These are phyloP conservation scores for Keiferia lycopersicella DNA, from an alignment of 2,888 invertebrate species.

Conservation along the genomic window DNA sequence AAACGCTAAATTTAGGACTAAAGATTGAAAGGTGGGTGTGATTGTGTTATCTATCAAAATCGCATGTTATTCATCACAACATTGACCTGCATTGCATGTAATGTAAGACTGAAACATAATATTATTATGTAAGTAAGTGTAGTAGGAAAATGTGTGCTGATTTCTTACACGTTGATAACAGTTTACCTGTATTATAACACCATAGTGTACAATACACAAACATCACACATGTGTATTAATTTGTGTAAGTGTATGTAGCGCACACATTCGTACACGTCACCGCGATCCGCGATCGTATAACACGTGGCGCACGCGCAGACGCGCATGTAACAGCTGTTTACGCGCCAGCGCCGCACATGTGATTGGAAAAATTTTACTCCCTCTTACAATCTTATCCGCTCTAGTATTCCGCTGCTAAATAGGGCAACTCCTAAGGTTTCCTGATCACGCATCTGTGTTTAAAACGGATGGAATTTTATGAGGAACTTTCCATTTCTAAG, in stretches of 20 bases:
- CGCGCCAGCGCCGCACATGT: constrained; percentile 45
- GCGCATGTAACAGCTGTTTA: constrained; percentile 53
- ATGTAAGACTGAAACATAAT: too few relatives aligned
- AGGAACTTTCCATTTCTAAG: not conserved
- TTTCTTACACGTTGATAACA: not conserved
- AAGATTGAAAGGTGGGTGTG: too few relatives aligned
- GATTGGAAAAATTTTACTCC: constrained; percentile 42
- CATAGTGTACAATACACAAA: not conserved
- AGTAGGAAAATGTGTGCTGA: not conserved
- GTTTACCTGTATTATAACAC: not conserved
- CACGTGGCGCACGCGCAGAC: constrained; percentile 60
- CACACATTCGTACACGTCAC: constrained; percentile 38
- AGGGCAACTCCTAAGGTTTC: constrained; percentile 27
- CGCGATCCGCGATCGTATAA: constrained; percentile 50
- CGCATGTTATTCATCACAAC: too few relatives aligned
- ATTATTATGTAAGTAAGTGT: too few relatives aligned
- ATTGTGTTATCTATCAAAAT: too few relatives aligned
- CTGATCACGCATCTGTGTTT: constrained; percentile 13
- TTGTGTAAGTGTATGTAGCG: constrained; percentile 28
- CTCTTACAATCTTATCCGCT: constrained; percentile 21
- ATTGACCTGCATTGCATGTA: too few relatives aligned
- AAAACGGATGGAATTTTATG: constrained; percentile 1
- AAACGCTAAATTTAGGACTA: too few relatives aligned
- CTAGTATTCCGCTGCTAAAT: constrained; percentile 34
- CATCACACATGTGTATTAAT: not conserved